Evolutionary conservation across 2,113 vertebrate genomes (phyloP).

Genomic region (Physeter macrocephalus): DNA sequence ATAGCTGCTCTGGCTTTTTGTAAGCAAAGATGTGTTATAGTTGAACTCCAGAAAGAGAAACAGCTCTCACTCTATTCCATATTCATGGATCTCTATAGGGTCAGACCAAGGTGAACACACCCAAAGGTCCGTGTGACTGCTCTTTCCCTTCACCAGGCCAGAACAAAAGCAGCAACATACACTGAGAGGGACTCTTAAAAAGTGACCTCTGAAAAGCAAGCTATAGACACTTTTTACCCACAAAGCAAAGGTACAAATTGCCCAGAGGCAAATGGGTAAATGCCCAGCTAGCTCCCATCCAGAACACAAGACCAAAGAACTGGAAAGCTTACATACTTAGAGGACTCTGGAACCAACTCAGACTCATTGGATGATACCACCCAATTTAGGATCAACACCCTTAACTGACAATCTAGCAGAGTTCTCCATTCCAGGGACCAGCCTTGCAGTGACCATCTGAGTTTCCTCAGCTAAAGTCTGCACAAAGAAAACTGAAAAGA

Average conservation of each 20-base stretch:
- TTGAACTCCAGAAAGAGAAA: conserved; percentile 54
- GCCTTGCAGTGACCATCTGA: background rate
- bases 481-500: background rate
- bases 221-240: background rate
- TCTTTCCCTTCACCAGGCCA: background rate
- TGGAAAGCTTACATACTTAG: background rate
- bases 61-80: background rate
- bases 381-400: background rate
- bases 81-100: background rate
- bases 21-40: conserved; percentile 46
- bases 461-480: background rate
- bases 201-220: background rate
- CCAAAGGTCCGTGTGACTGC: accelerated
- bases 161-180: background rate
- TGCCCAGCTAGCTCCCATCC: background rate
- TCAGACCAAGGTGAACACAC: background rate
- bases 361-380: background rate
- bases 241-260: background rate
- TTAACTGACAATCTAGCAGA: background rate
- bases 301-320: background rate
- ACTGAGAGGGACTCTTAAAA: background rate
- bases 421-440: background rate
- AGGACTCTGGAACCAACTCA: background rate
- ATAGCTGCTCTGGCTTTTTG: conserved; percentile 66
- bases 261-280: background rate